Evolutionary conservation across 2,888 invertebrate genomes (phyloP).

Genomic region (Lingula anatina): DNA sequence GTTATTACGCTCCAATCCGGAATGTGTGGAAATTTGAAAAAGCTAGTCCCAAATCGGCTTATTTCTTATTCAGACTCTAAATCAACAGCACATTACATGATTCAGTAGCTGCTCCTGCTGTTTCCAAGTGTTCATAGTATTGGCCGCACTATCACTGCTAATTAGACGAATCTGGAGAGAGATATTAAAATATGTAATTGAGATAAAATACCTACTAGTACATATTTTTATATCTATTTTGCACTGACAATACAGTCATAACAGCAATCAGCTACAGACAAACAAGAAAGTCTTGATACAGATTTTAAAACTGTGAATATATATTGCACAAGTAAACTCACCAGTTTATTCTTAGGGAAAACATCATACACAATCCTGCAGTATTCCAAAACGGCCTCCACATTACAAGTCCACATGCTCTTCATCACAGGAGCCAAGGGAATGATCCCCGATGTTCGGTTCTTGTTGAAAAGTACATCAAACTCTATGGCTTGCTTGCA

Average conservation of each 20-base stretch:
- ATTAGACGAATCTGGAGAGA: slow-evolving; percentile 14
- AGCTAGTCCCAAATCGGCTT: too few species aligned
- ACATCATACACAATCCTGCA: slow-evolving; percentile 95
- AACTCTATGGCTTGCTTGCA: slow-evolving; percentile 79
- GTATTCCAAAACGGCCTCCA: slow-evolving; percentile 93
- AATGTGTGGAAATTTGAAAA: too few species aligned
- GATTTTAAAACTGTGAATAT: not conserved
- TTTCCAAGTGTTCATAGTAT: too few species aligned
- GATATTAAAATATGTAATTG: slow-evolving; percentile 6
- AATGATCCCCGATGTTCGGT: slow-evolving; percentile 58
- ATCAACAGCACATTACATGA: too few species aligned
- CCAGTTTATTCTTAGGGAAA: slow-evolving; percentile 66
- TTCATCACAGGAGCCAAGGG: slow-evolving; percentile 80
- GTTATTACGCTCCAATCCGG: too few species aligned
- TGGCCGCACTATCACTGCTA: too few species aligned
- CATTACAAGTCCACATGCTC: slow-evolving; percentile 92
- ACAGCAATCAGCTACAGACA: not conserved
- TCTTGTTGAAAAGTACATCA: slow-evolving; percentile 66
- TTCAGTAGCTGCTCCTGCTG: too few species aligned
- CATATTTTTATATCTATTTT: not conserved
- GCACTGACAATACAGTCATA: not conserved
- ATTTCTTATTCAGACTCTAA: too few species aligned
- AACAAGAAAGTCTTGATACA: not conserved
- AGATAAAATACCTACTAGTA: not conserved
- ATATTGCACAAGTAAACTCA: slow-evolving; percentile 13